phyloP scores from a whole-genome alignment of 2,888 invertebrate genomes.

The Volucella inanis region DNA sequence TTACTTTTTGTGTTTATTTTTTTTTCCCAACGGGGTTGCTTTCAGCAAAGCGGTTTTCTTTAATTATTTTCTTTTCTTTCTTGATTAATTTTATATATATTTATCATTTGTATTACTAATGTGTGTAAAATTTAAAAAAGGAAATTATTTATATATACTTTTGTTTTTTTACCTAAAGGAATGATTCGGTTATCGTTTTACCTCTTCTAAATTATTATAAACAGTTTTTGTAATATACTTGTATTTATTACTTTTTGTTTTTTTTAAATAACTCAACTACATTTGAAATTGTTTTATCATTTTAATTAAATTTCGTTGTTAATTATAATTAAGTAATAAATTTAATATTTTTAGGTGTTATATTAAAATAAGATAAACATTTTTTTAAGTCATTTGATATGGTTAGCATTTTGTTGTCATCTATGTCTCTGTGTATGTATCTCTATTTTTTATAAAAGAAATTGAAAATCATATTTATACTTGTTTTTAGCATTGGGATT shows the following conservation, averaged over 20 bases:
- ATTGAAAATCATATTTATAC: conserved; percentile 42
- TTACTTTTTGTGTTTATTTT: conserved; percentile 75
- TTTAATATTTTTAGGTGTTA: conserved; percentile 50
- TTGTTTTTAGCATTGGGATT: conserved; percentile 57
- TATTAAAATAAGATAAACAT: conserved; percentile 37
- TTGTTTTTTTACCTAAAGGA: conserved; percentile 19
- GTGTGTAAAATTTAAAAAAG: conserved; percentile 77
- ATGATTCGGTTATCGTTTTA: conserved; percentile 22
- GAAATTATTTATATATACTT: conserved; percentile 51
- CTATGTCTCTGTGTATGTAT: conserved; percentile 47
- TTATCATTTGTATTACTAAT: conserved; percentile 61
- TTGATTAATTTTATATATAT: conserved; percentile 75
- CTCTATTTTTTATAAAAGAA: conserved; percentile 39
- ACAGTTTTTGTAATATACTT: conserved; percentile 49
- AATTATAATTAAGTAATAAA: conserved; percentile 52
- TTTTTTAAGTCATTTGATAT: conserved; percentile 64
- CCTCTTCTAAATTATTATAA: conserved; percentile 27
- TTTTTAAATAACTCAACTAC: conserved; percentile 63
- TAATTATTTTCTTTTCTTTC: conserved; percentile 30
- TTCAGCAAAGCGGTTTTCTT: conserved; percentile 64
- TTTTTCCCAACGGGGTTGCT: conserved; percentile 69
- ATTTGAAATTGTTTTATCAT: conserved; percentile 50
- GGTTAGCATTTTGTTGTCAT: conserved; percentile 55
- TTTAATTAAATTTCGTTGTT: conserved; percentile 72
- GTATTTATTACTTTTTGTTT: conserved; percentile 1